Evolutionary conservation across 2,113 vertebrate species (phyloP), one percentile per base, ranked within the genome.

Genomic region (Actinemys pallida): DNA sequence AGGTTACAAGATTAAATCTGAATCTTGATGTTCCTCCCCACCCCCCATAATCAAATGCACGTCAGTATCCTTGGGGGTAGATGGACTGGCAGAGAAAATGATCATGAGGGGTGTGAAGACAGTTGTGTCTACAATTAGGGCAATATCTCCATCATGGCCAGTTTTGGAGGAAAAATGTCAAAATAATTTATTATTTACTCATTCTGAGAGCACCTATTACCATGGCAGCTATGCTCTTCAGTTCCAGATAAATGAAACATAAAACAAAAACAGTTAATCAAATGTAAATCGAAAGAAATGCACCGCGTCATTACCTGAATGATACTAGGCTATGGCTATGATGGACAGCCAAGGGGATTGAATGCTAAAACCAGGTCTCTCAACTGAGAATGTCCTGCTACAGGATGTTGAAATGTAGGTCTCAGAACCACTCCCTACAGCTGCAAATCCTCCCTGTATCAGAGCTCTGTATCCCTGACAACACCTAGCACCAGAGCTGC

Each of bases 131-230:
- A 81, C 91, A 80, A 89, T 93, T 92, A 92, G 72, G 75, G 95
- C 80, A 91, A 50, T 3, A 29, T 57, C 14, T 76, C 81, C 47
- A 11, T 24, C 47, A 82, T 14, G 42, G 62, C 76, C n/a, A 39
- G 10, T 81, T 96, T 96, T 89, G 52, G 57, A 65, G 83, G 91
- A 92, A 56, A 16, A 16, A 91, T 89, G 84, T 87, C 92, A 89
- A 95, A 93, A 47, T 39, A 7, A 83, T 93, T 93, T 87, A 90
- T 83, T 39, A 49, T 90, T 92, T 91, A 92, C 90, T 89, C n/a
- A 20, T 93, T 92, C 88, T 59, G 93, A 83, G 50, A 86, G 50
- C 53, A 88, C 86, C 53, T 91, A 17, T 87, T 88, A 80, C 84
- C 45, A 50, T 81, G 84, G 84, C 84, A 91, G 65, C 45, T 87